Base-by-base conservation (phyloP, 1,140 invertebrate species). In the Macrobrachium rosenbergii region DNA sequence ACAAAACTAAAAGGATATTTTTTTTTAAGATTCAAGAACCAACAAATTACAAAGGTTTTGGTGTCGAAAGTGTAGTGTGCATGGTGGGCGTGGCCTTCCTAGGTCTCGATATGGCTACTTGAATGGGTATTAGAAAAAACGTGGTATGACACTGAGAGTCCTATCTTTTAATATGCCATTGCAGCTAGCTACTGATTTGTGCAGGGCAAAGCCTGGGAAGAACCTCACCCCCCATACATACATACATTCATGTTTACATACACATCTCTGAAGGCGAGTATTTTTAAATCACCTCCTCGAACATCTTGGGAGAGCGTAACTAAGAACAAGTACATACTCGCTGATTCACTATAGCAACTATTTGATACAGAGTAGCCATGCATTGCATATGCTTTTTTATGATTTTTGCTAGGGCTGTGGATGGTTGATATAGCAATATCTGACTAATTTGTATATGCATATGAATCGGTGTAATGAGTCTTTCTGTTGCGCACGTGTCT, bases 401-500 rank as follows among this genome's bases (percentile, higher is more conserved):
- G 72, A 75, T 83, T 83, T 83, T 83, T 83, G 82, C 82, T 76
- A 76, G 72, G 82, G 82, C 82, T 83, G 82, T 83, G 82, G 82
- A 83, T 52, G 60, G 82, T 83, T 82, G 82, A 83, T 83, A 83
- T 83, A 83, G 82, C 82, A 83, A 83, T 83, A 83, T 83, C 72
- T 58, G 72, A 75, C 82, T 83, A 83, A 83, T 83, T 83, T 83
- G 72, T 83, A 83, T 83, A 83, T 83, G 82, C 82, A 83, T 83
- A 83, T 83, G 73, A 83, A 83, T 83, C 82, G 21, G 72, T 83
- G 82, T 83, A 83, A 75, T 83, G 82, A 73, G 72, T 83, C 67
- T 83, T 83, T 83, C 82, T 83, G 82, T 83, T 83, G 82, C 82
- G 67, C 82, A 81, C 79, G 79, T 81, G 79, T 83, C 82, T 75